Percentiles rank a stretch among this genome's conserved stretches.
Conservation (phyloP, 2,888 invertebrate species). For the Meghimatium bilineatum region DNA sequence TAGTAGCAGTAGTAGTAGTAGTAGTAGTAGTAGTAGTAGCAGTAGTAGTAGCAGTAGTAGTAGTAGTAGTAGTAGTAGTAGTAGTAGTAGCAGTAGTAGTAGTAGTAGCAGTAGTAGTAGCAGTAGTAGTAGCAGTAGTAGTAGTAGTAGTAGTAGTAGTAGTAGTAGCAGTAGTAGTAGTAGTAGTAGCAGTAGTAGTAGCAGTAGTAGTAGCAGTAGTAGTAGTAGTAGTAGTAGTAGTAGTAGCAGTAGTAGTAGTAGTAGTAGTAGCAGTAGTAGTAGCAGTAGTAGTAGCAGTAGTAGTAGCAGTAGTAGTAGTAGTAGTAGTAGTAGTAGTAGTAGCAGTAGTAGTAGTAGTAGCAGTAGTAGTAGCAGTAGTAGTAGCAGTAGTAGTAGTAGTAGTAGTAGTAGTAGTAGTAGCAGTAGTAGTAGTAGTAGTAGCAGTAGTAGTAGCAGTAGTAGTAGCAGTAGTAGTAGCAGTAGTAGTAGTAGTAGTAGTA, state of each 20-base stretch:
- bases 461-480: too few relatives aligned
- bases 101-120: slow-evolving; percentile 33
- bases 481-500: too few relatives aligned
- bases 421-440: too few relatives aligned
- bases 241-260: slow-evolving; percentile 1
- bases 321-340: too few relatives aligned
- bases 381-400: too few relatives aligned
- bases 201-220: slow-evolving; percentile 35
- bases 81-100: slow-evolving; percentile 34
- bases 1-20: slow-evolving; percentile 35
- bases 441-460: too few relatives aligned
- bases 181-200: slow-evolving; percentile 37
- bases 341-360: too few relatives aligned
- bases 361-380: too few relatives aligned
- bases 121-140: not conserved
- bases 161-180: slow-evolving; percentile 24
- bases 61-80: slow-evolving; percentile 37
- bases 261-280: too few relatives aligned
- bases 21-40: slow-evolving; percentile 28
- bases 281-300: too few relatives aligned
- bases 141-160: slow-evolving; percentile 32
- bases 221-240: slow-evolving; percentile 36
- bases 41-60: slow-evolving; percentile 28
- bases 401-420: too few relatives aligned
- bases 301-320: too few relatives aligned